Evolutionary conservation across 2,797 vertebrate genomes (phyloP).

Genomic region (Acropternis orthonyx): DNA sequence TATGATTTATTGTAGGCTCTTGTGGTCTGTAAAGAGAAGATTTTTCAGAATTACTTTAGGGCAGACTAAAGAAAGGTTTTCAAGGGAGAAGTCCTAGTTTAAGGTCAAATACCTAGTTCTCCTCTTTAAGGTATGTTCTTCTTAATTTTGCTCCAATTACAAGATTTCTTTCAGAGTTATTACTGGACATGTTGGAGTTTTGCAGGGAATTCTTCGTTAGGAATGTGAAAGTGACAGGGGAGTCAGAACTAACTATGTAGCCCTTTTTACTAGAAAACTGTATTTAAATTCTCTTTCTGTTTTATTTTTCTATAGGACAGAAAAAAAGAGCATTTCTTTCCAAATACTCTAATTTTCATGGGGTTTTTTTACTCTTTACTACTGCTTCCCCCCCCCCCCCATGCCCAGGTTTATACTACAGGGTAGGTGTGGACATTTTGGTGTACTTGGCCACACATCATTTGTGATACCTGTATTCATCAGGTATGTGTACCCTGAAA

Average conservation of each 20-base stretch:
- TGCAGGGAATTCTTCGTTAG: neutral
- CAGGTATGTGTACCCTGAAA: neutral
- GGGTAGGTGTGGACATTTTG: too few relatives aligned
- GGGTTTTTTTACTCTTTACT: neutral
- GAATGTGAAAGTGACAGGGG: neutral
- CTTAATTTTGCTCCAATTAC: neutral
- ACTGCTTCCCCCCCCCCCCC: accelerated
- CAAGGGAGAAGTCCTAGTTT: neutral
- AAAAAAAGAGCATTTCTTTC: neutral
- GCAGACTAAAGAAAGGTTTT: neutral
- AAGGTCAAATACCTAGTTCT: neutral
- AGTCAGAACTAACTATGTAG: neutral
- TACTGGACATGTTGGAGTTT: neutral
- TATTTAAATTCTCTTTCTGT: neutral
- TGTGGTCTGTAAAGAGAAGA: neutral
- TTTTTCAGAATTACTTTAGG: neutral
- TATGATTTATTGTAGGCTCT: accelerated
- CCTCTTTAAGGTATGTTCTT: neutral
- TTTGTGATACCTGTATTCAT: neutral
- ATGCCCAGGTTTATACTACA: neutral
- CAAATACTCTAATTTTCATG: accelerated
- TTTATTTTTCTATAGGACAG: neutral
- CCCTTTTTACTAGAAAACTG: neutral
- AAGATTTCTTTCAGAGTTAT: neutral
- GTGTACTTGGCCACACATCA: accelerated